Evolutionary conservation across 1,140 invertebrate species (phyloP).

Genomic region (Rhysida immarginata): DNA sequence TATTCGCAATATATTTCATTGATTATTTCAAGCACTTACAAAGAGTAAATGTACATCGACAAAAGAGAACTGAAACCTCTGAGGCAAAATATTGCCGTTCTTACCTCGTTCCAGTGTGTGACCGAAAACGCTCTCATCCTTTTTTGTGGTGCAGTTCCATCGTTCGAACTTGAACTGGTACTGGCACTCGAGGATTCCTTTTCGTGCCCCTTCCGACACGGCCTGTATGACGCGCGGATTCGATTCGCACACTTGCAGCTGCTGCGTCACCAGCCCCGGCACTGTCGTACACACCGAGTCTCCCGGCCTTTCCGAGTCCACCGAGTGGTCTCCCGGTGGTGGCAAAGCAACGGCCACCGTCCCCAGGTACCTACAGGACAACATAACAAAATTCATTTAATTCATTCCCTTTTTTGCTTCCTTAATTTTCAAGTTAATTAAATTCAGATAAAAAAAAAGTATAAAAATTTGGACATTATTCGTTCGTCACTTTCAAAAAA

Average conservation of each 20-base stretch:
- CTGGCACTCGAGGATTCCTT: constrained; percentile 40
- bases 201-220: constrained; percentile 35
- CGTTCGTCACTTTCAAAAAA: too few species aligned
- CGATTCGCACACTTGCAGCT: constrained; percentile 36
- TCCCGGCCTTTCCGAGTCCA: background rate
- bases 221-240: constrained; percentile 37
- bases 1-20: too few species aligned
- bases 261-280: constrained; percentile 31
- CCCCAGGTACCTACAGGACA: background rate
- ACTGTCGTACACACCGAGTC: constrained; percentile 20
- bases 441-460: too few species aligned
- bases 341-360: background rate
- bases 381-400: too few species aligned
- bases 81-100: too few species aligned
- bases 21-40: too few species aligned
- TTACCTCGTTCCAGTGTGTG: constrained; percentile 32
- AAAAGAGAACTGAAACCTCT: too few species aligned
- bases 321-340: background rate
- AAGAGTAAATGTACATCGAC: too few species aligned
- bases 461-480: too few species aligned
- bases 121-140: constrained; percentile 30
- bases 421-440: too few species aligned
- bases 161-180: constrained; percentile 39
- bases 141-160: constrained; percentile 40
- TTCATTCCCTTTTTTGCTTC: too few species aligned